Base-by-base conservation (phyloP, 1,140 invertebrate species). In the Drosophila oshimai region DNA sequence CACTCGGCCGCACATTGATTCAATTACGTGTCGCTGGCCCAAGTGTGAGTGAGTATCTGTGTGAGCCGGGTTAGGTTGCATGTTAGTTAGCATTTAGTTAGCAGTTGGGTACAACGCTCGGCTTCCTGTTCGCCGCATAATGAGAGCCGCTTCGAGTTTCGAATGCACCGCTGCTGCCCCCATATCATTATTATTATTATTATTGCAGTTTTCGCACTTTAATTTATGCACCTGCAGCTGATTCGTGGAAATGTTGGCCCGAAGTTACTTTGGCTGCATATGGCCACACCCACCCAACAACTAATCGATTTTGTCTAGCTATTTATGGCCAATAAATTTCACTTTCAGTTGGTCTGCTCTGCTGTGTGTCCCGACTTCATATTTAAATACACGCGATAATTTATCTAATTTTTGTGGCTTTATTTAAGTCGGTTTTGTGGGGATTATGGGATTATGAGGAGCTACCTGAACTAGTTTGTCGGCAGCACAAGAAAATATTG, bases 141-240 rank as follows among this genome's bases (percentile, higher is more conserved):
- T 80, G 77, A 79, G 50, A 37, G 49, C 74, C 45, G 17, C 26
- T 44, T 24, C 13, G 47, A 60, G 28, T 31, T 34, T 26, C 34
- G 55, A 41, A 26, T 37, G 57, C 36, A 26, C 20, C 31, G 45
- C 44, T n/a, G 33, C 62, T 61, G 54, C 60, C 70, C 54, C 64
- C 71, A 62, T 86, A 79, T 67, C 60, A 86, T 86, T 80, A 87
- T 80, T 53, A 86, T 86, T 80, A 87, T 80, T 53, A 53, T 71
- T 87, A 86, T 87, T 78, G 78, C 80, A 78, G 51, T 79, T 86
- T 86, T 86, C 80, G 67, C 80, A 86, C 80, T 86, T 87, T 86
- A 86, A 86, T 86, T 86, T 86, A 86, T 86, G 80, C 80, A 86
- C 81, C 80, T 86, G 79, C 72, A 72, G 80, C 80, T 86, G 67